Conservation (phyloP, 2,888 invertebrate species). For the Drosophila emarginata region DNA sequence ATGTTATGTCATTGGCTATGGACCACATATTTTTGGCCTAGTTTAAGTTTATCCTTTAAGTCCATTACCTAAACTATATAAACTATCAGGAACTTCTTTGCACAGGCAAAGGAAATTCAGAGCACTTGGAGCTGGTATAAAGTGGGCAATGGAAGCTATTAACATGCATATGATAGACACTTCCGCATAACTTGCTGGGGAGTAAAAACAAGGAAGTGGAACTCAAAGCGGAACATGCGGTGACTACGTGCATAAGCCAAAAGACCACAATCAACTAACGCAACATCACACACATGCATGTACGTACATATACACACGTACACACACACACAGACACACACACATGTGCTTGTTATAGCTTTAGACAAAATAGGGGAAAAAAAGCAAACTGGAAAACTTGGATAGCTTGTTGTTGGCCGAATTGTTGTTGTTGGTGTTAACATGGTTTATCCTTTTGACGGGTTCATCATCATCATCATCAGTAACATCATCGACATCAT, state of each 20-base stretch:
- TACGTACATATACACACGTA: neutral
- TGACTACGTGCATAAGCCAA: slow-evolving; percentile 59
- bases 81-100: neutral
- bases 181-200: slow-evolving; percentile 63
- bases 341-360: slow-evolving; percentile 38
- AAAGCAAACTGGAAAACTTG: slow-evolving; percentile 36
- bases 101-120: neutral
- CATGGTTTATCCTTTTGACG: slow-evolving; percentile 64
- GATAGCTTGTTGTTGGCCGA: slow-evolving; percentile 1
- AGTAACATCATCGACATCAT: slow-evolving; percentile 33
- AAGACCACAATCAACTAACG: slow-evolving; percentile 28
- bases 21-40: neutral
- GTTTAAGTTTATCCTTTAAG: neutral
- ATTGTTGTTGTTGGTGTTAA: slow-evolving; percentile 51
- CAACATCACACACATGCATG: neutral
- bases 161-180: slow-evolving; percentile 77
- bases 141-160: slow-evolving; percentile 48
- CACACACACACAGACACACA: slow-evolving; percentile 12
- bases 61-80: neutral
- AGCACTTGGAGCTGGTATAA: neutral
- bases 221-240: slow-evolving; percentile 61
- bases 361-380: slow-evolving; percentile 23
- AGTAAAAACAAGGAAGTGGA: slow-evolving; percentile 25
- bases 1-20: neutral
- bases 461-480: slow-evolving; percentile 57